A percentile compares a stretch with the other conserved stretches of the same genome.
Conservation (phyloP, 2,888 invertebrate genomes). For the Ormyrus pomaceus region DNA sequence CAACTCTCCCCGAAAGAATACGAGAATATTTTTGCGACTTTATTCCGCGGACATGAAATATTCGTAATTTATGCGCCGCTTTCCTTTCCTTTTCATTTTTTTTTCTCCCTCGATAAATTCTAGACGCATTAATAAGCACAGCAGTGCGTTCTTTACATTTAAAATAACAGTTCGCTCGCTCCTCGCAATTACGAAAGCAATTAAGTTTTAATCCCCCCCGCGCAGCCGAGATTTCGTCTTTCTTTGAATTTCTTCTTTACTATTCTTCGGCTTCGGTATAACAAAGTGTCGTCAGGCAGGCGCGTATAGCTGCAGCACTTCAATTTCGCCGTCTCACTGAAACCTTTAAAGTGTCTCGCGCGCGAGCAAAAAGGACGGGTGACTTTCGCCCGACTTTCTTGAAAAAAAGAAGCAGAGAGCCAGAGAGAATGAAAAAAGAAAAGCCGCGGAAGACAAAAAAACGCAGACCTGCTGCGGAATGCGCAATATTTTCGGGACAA, state of each 20-base stretch:
- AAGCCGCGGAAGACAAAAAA: constrained; percentile 7
- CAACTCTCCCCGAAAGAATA: not conserved
- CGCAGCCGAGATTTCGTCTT: not conserved
- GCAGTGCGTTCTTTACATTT: constrained; percentile 1
- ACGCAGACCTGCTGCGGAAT: not conserved
- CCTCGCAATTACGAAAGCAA: constrained; percentile 13
- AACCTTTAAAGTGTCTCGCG: constrained; percentile 62
- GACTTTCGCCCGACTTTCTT: constrained; percentile 53
- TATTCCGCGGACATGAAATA: not conserved
- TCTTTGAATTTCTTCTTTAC: constrained; percentile 20
- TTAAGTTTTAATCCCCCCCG: constrained; percentile 41
- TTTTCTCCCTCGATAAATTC: not conserved
- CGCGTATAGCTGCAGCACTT: constrained; percentile 42
- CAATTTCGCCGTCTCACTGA: constrained; percentile 49
- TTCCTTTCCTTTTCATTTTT: not conserved
- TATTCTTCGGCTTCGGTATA: constrained; percentile 36
- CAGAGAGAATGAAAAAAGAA: not conserved
- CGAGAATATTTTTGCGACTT: not conserved
- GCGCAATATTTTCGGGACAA: constrained; percentile 24
- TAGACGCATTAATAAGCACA: constrained; percentile 3
- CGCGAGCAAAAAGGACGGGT: constrained; percentile 47
- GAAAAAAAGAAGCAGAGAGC: constrained; percentile 6
- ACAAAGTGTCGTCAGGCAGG: constrained; percentile 36
- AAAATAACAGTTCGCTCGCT: not conserved
- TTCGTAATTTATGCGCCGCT: not conserved